Percentiles rank a stretch among this genome's conserved stretches.
Evolutionary conservation across 2,888 invertebrate species (phyloP).

Genomic region (Nephrotoma appendiculata): DNA sequence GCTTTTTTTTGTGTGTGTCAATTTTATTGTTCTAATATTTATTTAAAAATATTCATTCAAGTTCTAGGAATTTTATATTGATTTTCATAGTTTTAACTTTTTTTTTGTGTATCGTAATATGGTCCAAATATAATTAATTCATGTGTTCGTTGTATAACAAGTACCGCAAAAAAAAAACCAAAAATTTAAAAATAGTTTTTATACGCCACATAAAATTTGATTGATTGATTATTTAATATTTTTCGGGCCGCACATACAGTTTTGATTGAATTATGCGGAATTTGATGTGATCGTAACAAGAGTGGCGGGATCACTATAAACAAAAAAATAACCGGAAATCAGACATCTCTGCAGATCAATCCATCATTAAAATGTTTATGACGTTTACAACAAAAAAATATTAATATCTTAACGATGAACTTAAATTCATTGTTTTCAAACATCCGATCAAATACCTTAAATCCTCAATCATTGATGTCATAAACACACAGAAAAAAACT

Average conservation of each 20-base stretch:
- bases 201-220: not conserved
- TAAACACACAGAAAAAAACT: not conserved
- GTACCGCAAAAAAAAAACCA: not conserved
- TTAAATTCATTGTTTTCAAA: not conserved
- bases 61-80: not conserved
- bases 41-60: not conserved
- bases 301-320: not conserved
- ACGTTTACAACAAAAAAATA: not conserved
- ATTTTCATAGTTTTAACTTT: not conserved
- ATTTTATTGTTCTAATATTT: not conserved
- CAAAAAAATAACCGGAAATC: not conserved
- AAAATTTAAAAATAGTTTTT: not conserved
- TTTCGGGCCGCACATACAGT: not conserved
- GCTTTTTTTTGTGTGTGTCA: not conserved
- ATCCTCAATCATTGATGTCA: not conserved
- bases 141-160: not conserved
- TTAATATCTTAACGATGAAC: not conserved
- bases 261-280: not conserved
- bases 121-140: no score
- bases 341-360: not conserved
- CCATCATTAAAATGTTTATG: not conserved
- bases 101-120: not conserved
- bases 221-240: not conserved
- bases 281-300: not conserved
- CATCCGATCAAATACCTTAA: not conserved